These are phyloP conservation scores for Tenualosa thibaudeaui DNA, from an alignment of 2,797 vertebrate genomes.

Conservation along the genomic window DNA sequence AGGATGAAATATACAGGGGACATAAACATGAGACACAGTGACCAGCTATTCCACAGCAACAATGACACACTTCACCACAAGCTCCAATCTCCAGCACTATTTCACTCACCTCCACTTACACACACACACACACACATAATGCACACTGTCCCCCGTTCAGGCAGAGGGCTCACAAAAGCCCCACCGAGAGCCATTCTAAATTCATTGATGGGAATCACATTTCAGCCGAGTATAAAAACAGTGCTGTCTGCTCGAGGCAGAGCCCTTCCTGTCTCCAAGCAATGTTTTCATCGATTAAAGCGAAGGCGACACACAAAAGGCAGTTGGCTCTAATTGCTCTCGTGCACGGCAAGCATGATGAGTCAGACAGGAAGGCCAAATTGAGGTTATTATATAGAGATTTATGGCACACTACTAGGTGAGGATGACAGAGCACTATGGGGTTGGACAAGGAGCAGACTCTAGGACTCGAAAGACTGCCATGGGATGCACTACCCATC, in stretches of 20 bases:
- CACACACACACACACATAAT: conserved; percentile 29
- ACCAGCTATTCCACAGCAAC: background rate
- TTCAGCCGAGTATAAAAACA: background rate
- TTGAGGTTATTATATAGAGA: conserved; percentile 1
- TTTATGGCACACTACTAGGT: background rate
- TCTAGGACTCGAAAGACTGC: background rate
- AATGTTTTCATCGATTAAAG: conserved; percentile 19
- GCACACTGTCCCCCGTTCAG: background rate
- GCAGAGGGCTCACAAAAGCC: background rate
- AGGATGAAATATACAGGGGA: conserved; percentile 24
- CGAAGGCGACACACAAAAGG: background rate
- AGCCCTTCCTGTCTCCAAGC: conserved; percentile 30
- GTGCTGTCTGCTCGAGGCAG: background rate
- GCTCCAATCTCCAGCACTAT: background rate
- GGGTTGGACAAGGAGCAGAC: background rate
- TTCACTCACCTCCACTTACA: background rate
- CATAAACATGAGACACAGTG: background rate
- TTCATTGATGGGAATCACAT: background rate
- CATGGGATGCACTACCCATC: background rate
- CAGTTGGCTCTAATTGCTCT: background rate
- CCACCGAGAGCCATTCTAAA: background rate
- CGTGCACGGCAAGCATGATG: background rate
- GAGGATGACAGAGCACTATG: background rate
- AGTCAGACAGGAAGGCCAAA: conserved; percentile 20
- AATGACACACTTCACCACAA: background rate